These are phyloP conservation scores for Amphimedon queenslandica DNA, from an alignment of 37 sponge, comb jelly and placozoan genomes.

Conservation along the genomic window DNA sequence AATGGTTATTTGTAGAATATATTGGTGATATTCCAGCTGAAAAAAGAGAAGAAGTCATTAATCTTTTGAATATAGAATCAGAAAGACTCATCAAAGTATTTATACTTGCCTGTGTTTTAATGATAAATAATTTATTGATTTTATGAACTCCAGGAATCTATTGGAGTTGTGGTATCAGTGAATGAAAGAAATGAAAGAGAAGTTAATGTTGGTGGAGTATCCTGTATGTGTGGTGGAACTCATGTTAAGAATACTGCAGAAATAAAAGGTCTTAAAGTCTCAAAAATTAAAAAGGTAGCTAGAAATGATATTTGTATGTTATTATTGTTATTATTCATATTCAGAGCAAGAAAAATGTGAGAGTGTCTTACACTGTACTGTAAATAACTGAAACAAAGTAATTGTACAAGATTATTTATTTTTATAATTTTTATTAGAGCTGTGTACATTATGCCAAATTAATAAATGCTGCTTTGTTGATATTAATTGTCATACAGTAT, in stretches of 20 bases:
- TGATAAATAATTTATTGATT: no score
- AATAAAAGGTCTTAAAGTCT: conserved; percentile 42
- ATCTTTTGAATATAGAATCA: conserved; percentile 37
- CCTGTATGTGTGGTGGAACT: conserved; percentile 78
- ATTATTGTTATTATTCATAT: no score
- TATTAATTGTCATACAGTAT: no score
- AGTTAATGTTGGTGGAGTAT: conserved; percentile 54
- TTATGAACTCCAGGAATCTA: no score
- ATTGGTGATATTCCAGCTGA: conserved; percentile 65
- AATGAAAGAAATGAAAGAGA: conserved; percentile 47
- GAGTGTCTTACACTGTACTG: no score
- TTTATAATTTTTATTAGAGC: no score
- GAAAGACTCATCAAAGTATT: conserved; percentile 43
- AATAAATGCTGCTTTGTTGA: no score
- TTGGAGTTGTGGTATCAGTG: conserved; percentile 8
- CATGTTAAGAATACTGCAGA: conserved; percentile 60
- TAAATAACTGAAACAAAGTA: no score
- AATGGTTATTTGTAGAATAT: conserved; percentile 44
- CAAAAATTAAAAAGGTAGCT: conserved; percentile 72
- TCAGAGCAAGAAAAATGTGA: no score
- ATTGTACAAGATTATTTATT: no score
- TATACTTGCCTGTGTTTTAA: no score
- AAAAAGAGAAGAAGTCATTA: conserved; percentile 46
- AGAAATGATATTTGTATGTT: neutral
- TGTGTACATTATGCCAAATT: no score